Percentiles rank a stretch among this genome's conserved stretches.
phyloP scores from a whole-genome alignment of 2,888 invertebrate species.

The Athalia circularis region DNA sequence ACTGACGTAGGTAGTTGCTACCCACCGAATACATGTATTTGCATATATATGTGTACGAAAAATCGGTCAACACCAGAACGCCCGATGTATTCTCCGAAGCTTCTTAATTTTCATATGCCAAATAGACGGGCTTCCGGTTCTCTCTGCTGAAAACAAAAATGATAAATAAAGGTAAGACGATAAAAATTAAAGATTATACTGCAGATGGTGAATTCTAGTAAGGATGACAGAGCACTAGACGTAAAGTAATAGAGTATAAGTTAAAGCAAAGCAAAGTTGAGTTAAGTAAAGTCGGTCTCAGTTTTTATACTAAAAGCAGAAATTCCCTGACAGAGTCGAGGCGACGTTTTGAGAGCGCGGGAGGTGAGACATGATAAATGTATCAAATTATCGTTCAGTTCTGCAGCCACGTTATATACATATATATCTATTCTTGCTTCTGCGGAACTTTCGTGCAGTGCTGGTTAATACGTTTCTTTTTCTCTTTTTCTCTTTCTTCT shows the following conservation, averaged over 20 bases:
- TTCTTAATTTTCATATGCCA: too few species aligned
- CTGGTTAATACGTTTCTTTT: conserved; percentile 28
- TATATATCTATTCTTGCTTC: conserved; percentile 13
- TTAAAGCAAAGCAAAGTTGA: neutral
- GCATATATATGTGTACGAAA: too few species aligned
- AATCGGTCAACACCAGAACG: too few species aligned
- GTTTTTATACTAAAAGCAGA: conserved; percentile 28
- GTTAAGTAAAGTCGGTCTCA: conserved; percentile 11
- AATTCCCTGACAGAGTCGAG: conserved; percentile 4
- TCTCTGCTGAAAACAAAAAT: too few species aligned
- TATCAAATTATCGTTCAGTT: conserved; percentile 32
- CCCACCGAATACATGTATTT: neutral
- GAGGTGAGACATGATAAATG: conserved; percentile 35
- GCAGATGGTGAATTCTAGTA: neutral
- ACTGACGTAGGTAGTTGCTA: neutral
- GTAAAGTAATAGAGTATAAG: neutral
- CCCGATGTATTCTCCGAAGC: too few species aligned
- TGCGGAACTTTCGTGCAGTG: conserved; percentile 11
- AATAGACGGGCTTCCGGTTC: too few species aligned
- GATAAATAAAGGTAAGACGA: too few species aligned
- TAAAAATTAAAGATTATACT: too few species aligned
- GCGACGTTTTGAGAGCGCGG: neutral
- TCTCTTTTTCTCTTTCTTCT: too few species aligned
- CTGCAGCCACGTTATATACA: neutral
- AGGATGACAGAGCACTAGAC: neutral